These are phyloP conservation scores for Liparis tanakae DNA, from an alignment of 2,797 vertebrate genomes.

Conservation along the genomic window DNA sequence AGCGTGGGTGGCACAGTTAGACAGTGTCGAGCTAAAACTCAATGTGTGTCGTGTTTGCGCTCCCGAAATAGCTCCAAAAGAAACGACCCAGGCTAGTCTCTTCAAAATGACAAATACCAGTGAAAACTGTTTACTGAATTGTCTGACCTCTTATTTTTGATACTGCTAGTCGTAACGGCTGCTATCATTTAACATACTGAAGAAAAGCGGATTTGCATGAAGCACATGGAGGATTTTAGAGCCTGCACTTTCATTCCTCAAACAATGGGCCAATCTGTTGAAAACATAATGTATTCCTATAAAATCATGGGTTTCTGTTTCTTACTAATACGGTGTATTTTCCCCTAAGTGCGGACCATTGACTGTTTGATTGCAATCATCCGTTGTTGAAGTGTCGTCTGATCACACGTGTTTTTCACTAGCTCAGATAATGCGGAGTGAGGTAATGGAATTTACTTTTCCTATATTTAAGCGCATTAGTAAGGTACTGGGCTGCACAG, in stretches of 20 bases:
- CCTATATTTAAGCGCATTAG: constrained; percentile 31
- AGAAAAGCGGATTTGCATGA: constrained; percentile 11
- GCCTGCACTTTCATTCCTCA: constrained; percentile 10
- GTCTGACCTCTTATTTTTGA: constrained; percentile 23
- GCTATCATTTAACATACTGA: constrained; percentile 27
- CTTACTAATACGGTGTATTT: constrained; percentile 52
- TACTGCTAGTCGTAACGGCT: constrained; percentile 8
- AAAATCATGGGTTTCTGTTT: constrained; percentile 42
- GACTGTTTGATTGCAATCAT: constrained; percentile 72
- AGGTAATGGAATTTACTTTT: constrained; percentile 71
- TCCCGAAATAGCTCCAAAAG: constrained; percentile 32
- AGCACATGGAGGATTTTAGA: constrained; percentile 27
- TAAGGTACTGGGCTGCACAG: constrained; percentile 31
- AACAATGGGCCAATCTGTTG: constrained; percentile 34
- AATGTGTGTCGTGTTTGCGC: constrained; percentile 16
- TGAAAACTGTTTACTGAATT: constrained; percentile 8
- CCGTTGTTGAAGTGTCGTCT: constrained; percentile 63
- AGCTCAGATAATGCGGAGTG: constrained; percentile 57
- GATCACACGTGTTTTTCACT: constrained; percentile 66
- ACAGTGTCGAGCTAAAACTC: constrained; percentile 44
- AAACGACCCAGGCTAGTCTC: constrained; percentile 11
- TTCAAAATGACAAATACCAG: constrained; percentile 12
- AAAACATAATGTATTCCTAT: constrained; percentile 37
- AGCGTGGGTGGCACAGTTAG: constrained; percentile 61
- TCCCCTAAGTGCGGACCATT: constrained; percentile 55